Conservation (phyloP, 2,888 invertebrate species). For the Aporophyla nigra region DNA sequence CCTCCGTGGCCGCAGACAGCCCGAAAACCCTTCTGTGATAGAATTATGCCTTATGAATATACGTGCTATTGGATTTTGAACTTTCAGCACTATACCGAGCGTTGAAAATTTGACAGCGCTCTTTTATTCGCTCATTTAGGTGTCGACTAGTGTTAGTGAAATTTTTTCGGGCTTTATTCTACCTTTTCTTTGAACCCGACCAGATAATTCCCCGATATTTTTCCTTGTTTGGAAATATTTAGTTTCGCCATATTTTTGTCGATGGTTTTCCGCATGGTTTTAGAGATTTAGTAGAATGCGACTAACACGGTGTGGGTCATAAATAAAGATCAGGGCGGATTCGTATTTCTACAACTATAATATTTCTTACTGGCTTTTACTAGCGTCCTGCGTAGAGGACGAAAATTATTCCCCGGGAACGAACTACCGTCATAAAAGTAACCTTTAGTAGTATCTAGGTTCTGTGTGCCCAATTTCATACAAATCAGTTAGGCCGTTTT, state of each 20-base stretch:
- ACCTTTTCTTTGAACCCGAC: slow-evolving; percentile 64
- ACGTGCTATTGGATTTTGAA: neutral
- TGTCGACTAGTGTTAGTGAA: neutral
- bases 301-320: slow-evolving; percentile 17
- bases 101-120: neutral
- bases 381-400: no score
- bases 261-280: slow-evolving; percentile 30
- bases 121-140: neutral
- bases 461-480: no score
- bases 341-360: slow-evolving; percentile 32
- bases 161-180: slow-evolving; percentile 34
- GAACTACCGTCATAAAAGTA: no score
- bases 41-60: slow-evolving; percentile 39
- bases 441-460: no score
- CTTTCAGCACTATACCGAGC: neutral
- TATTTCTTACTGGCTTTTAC: neutral
- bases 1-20: slow-evolving; percentile 57
- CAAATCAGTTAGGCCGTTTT: no score
- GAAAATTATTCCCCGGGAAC: no score
- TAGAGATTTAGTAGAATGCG: slow-evolving; percentile 23
- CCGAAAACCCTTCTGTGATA: slow-evolving; percentile 57
- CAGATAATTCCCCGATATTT: slow-evolving; percentile 62
- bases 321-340: slow-evolving; percentile 45
- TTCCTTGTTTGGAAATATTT: slow-evolving; percentile 53
- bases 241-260: slow-evolving; percentile 46